Evolutionary conservation across 2,888 invertebrate genomes (phyloP).

Genomic region (Bellardia pandia): DNA sequence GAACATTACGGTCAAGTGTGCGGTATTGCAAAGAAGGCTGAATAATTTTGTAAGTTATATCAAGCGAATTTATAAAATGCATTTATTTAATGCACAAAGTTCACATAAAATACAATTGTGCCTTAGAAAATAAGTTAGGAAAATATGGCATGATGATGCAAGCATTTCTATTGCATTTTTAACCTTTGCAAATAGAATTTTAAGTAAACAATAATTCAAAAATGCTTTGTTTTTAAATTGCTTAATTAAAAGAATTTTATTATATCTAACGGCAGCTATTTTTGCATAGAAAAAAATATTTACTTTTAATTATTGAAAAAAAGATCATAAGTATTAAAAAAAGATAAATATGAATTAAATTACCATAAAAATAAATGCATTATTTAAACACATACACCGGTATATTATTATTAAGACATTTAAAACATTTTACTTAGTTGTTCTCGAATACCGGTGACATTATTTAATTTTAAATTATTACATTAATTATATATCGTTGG

Average conservation of each 20-base stretch:
- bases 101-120: neutral
- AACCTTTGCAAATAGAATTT: neutral
- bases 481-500: too few species aligned
- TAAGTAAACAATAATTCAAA: neutral
- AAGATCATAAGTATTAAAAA: too few species aligned
- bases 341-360: too few species aligned
- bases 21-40: constrained; percentile 86
- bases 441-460: too few species aligned
- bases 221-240: constrained; percentile 8
- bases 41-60: constrained; percentile 1
- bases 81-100: neutral
- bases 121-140: neutral
- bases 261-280: neutral
- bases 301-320: too few species aligned
- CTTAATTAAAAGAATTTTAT: neutral
- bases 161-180: constrained; percentile 33
- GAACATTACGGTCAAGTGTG: constrained; percentile 89
- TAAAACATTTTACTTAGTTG: too few species aligned
- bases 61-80: neutral
- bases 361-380: too few species aligned
- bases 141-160: neutral
- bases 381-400: too few species aligned
- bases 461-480: too few species aligned
- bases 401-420: too few species aligned
- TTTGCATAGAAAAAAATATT: neutral